phyloP scores from a whole-genome alignment of 2,888 invertebrate species.

The Eulithis testata region DNA sequence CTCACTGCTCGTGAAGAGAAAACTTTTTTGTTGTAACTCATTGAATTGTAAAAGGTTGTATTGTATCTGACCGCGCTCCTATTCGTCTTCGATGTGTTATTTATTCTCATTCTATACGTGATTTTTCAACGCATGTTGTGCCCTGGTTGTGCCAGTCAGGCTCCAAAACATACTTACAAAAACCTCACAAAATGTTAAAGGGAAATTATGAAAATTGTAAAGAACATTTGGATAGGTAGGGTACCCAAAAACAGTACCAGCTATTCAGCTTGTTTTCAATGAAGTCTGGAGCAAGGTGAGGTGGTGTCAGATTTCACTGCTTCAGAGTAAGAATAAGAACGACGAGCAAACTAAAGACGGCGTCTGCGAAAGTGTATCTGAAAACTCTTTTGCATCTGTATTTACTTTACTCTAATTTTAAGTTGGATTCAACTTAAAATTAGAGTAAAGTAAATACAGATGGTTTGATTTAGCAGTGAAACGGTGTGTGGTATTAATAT shows the following conservation, averaged over 20 bases:
- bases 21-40: neutral
- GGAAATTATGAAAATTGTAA: neutral
- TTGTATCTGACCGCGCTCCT: too few relatives aligned
- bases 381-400: too few relatives aligned
- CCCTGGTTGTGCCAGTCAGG: too few relatives aligned
- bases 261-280: conserved; percentile 13
- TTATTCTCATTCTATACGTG: neutral
- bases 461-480: too few relatives aligned
- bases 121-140: too few relatives aligned
- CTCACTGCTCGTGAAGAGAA: neutral
- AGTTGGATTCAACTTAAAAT: too few relatives aligned
- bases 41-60: neutral
- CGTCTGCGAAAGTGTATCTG: neutral
- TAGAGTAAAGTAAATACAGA: too few relatives aligned
- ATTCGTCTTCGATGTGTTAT: neutral
- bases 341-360: neutral
- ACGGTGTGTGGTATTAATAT: too few relatives aligned
- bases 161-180: too few relatives aligned
- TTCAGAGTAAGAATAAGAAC: neutral
- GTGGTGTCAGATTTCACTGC: conserved; percentile 13
- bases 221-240: neutral
- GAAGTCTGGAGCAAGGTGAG: conserved; percentile 9
- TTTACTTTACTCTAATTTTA: too few relatives aligned
- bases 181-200: neutral
- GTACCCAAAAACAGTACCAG: conserved; percentile 8